A percentile compares a stretch with the other conserved stretches of the same genome.
Evolutionary conservation across 2,888 invertebrate species (phyloP).

Genomic region (Antitype chi): DNA sequence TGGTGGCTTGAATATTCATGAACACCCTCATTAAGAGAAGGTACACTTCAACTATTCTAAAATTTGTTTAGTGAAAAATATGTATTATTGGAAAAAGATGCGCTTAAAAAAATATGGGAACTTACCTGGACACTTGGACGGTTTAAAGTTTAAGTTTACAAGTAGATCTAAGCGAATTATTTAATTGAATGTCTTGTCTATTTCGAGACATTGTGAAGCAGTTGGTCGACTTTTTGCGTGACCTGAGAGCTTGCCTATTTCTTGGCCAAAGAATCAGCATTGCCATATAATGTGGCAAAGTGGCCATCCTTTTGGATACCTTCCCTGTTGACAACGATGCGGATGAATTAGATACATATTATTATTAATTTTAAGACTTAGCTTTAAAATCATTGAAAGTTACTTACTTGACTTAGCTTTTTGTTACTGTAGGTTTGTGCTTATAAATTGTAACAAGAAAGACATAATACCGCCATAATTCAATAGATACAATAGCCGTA

Average conservation of each 20-base stretch:
- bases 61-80: not conserved
- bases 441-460: slow-evolving; percentile 19
- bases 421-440: not conserved
- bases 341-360: too few species aligned
- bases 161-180: not conserved
- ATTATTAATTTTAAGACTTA: too few species aligned
- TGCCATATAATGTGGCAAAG: too few species aligned
- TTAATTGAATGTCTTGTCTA: slow-evolving; percentile 8
- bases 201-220: too few species aligned
- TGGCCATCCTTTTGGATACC: too few species aligned
- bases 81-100: not conserved
- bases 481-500: slow-evolving; percentile 43
- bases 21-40: too few species aligned
- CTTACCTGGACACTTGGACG: not conserved
- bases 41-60: not conserved
- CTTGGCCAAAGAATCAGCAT: too few species aligned
- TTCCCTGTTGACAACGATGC: too few species aligned
- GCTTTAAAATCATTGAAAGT: slow-evolving; percentile 6
- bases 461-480: slow-evolving; percentile 38
- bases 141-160: too few species aligned
- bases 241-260: too few species aligned
- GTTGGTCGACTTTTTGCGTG: too few species aligned
- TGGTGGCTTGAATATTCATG: too few species aligned
- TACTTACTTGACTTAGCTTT: slow-evolving; percentile 10
- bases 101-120: not conserved